Evolutionary conservation across 2,888 invertebrate species (phyloP), one percentile per base, ranked within the genome.

Genomic region (Heliconius cydno): DNA sequence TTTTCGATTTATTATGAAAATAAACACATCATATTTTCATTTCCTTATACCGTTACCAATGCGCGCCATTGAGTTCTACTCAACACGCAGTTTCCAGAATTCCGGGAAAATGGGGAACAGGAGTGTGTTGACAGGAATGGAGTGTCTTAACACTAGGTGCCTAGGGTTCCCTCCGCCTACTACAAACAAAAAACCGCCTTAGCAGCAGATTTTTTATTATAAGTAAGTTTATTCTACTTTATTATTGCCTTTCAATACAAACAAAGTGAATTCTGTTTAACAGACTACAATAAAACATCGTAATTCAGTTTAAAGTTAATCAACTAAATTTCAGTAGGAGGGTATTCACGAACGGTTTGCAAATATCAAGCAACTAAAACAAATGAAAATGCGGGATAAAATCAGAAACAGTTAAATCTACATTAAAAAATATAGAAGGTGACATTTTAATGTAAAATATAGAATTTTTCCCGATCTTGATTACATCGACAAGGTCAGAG

Each of bases 401-500:
- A 9, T 9, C 7, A 7, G 1, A 52, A 52, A 7, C 15, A 13
- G 13, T 13, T 6, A 19, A 52, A 57, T 22, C 10, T 9, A 57
- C 9, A 22, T 57, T 7, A 57, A n/a, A 57, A 1, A 57, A 57
- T n/a, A 19, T 34, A 19, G 28, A 66, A 66, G 4, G 22, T 4
- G 38, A 38, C 6, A 70, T 41, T 41, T 70, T 52, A n/a, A 25
- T 41, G 12, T 41, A 25, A 25, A 41, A 41, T 68, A 68, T 68
- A 38, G 41, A 7, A 6, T n/a, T 38, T 70, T 70, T 15, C 41
- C 15, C 38, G 5, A n/a, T 70, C 25, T 70, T 41, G 68, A 70
- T 70, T 70, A 70, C 68, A 15, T 70, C 68, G 68, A 70, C 68
- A 70, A 70, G 68, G 68, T 41, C 68, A 41, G 22, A n/a, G 25